Evolutionary conservation across 2,797 vertebrate genomes (phyloP).

Genomic region (Remorina albescens): DNA sequence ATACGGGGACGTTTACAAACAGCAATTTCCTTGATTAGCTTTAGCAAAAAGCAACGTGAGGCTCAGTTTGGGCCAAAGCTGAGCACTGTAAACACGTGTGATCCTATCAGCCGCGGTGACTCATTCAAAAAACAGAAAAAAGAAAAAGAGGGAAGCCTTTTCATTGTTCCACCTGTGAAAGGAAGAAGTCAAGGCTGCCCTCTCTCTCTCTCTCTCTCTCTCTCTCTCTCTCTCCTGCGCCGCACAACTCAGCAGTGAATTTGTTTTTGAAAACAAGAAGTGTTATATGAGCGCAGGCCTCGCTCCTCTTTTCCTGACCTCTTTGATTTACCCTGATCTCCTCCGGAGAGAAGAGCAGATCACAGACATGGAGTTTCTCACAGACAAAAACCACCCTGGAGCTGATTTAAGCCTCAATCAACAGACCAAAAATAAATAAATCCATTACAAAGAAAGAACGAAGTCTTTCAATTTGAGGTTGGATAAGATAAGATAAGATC

Average conservation of each 20-base stretch:
- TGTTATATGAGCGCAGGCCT: constrained; percentile 15
- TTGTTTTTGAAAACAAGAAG: constrained; percentile 63
- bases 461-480: constrained; percentile 1
- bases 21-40: constrained; percentile 86
- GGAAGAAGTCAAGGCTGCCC: constrained; percentile 56
- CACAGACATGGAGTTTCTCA: neutral
- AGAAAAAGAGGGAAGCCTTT: constrained; percentile 61
- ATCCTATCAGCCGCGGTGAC: constrained; percentile 61
- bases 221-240: neutral
- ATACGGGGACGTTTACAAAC: constrained; percentile 83
- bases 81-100: constrained; percentile 74
- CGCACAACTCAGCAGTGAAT: constrained; percentile 30
- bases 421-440: neutral
- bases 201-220: neutral
- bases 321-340: constrained; percentile 36
- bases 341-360: constrained; percentile 21
- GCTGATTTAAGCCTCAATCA: neutral
- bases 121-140: constrained; percentile 64
- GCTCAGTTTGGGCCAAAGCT: constrained; percentile 54
- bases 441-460: constrained; percentile 11
- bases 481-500: too few relatives aligned
- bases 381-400: neutral
- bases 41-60: constrained; percentile 69
- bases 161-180: constrained; percentile 78
- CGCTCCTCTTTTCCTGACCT: neutral